These are phyloP conservation scores for Metellina segmentata DNA, from an alignment of 2,888 invertebrate species.

Conservation along the genomic window DNA sequence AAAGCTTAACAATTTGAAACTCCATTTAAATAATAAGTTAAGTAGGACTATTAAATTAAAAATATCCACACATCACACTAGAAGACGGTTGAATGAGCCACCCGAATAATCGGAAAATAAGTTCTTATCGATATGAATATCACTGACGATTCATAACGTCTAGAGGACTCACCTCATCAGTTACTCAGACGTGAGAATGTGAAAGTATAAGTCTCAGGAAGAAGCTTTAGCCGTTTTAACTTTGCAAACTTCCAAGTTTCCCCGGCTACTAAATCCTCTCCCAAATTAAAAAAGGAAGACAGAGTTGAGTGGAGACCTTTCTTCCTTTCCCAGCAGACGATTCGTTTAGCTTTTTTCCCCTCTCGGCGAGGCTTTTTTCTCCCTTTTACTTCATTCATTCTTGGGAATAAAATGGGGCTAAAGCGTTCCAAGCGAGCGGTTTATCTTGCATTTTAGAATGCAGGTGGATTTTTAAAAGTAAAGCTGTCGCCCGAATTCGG, in stretches of 20 bases:
- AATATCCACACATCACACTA: too few species aligned
- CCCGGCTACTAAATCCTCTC: conserved; percentile 57
- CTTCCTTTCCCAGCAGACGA: conserved; percentile 28
- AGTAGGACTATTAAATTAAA: too few species aligned
- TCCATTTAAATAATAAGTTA: too few species aligned
- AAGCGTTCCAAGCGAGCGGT: conserved; percentile 67
- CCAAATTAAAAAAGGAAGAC: conserved; percentile 63
- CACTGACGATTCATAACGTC: not conserved
- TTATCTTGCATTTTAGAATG: conserved; percentile 70
- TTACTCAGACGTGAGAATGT: conserved; percentile 9
- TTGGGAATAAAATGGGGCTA: conserved; percentile 64
- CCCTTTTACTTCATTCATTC: conserved; percentile 52
- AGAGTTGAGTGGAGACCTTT: conserved; percentile 42
- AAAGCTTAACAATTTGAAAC: too few species aligned
- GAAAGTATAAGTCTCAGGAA: conserved; percentile 47
- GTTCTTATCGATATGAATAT: not conserved
- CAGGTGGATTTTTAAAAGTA: conserved; percentile 47
- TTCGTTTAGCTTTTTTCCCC: conserved; percentile 10
- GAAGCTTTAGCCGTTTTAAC: conserved; percentile 64
- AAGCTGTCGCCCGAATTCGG: conserved; percentile 38
- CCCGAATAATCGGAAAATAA: not conserved
- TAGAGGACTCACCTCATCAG: not conserved
- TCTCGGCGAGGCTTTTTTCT: conserved; percentile 34
- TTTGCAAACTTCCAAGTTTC: conserved; percentile 45
- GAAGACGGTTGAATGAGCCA: not conserved